Conservation (phyloP, 2,888 invertebrate genomes). For the Sericinus montela region DNA sequence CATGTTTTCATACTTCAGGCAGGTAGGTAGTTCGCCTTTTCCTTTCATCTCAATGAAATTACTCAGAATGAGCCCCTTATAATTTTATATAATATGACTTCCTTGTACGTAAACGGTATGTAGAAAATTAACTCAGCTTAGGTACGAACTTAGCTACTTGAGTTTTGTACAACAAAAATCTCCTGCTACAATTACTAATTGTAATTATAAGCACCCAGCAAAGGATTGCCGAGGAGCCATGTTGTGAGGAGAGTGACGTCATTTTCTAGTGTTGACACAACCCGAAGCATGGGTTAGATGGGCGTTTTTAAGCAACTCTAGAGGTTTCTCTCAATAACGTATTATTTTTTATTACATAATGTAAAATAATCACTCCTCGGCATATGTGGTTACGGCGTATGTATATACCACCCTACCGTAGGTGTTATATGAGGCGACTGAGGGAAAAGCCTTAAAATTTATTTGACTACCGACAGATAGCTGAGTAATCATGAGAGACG, state of each 20-base stretch:
- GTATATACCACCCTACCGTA: too few relatives aligned
- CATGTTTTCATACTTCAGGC: too few relatives aligned
- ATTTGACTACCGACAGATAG: too few relatives aligned
- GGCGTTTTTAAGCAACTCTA: constrained; percentile 45
- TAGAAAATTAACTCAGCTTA: constrained; percentile 4
- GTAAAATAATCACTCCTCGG: too few relatives aligned
- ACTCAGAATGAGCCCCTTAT: not conserved
- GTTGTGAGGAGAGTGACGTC: constrained; percentile 69
- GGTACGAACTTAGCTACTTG: constrained; percentile 15
- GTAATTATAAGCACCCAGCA: constrained; percentile 57
- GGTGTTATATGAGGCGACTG: too few relatives aligned
- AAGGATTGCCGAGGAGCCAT: constrained; percentile 62
- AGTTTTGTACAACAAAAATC: constrained; percentile 20
- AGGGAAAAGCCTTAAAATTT: too few relatives aligned
- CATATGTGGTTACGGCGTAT: too few relatives aligned
- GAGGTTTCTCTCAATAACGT: not conserved
- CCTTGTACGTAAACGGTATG: not conserved
- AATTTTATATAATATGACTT: not conserved
- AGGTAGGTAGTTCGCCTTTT: too few relatives aligned
- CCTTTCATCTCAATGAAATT: too few relatives aligned
- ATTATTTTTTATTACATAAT: too few relatives aligned
- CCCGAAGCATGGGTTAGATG: constrained; percentile 44
- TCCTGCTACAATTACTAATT: constrained; percentile 34
- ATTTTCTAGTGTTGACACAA: constrained; percentile 67
- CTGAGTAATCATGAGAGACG: too few relatives aligned